These are phyloP conservation scores for Lamellibrachia satsuma DNA, from an alignment of 2,888 invertebrate genomes.

Conservation along the genomic window DNA sequence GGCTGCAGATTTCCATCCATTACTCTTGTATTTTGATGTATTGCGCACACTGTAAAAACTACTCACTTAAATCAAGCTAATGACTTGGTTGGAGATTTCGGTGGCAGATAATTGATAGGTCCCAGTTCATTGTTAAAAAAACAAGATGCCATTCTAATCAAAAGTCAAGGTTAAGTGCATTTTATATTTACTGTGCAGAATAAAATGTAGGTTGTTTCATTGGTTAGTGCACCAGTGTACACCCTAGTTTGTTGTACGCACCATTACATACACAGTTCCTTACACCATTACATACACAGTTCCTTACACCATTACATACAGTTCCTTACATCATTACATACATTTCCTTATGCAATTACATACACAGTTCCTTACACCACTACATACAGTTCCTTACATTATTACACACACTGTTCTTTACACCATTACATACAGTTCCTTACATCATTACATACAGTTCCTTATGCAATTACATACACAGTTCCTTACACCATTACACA, in stretches of 20 bases:
- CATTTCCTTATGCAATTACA: too few relatives aligned
- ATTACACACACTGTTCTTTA: too few relatives aligned
- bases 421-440: too few relatives aligned
- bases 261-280: too few relatives aligned
- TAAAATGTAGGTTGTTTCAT: background rate
- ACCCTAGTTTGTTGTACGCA: background rate
- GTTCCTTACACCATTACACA: too few relatives aligned
- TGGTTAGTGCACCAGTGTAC: background rate
- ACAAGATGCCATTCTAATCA: background rate
- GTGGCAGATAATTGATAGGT: background rate
- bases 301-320: too few relatives aligned
- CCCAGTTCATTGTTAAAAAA: background rate
- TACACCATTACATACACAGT: too few relatives aligned
- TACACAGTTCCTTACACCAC: too few relatives aligned
- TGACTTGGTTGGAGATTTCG: background rate
- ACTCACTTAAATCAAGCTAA: background rate
- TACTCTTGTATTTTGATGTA: background rate
- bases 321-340: too few relatives aligned
- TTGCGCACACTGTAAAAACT: background rate
- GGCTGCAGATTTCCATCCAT: background rate
- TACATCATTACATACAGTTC: too few relatives aligned
- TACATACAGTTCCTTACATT: too few relatives aligned
- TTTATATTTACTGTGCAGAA: background rate
- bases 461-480: too few relatives aligned
- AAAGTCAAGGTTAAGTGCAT: background rate